Percentiles rank a stretch among this genome's conserved stretches.
phyloP scores from a whole-genome alignment of 2,888 invertebrate species.

The Megamerina dolium region DNA sequence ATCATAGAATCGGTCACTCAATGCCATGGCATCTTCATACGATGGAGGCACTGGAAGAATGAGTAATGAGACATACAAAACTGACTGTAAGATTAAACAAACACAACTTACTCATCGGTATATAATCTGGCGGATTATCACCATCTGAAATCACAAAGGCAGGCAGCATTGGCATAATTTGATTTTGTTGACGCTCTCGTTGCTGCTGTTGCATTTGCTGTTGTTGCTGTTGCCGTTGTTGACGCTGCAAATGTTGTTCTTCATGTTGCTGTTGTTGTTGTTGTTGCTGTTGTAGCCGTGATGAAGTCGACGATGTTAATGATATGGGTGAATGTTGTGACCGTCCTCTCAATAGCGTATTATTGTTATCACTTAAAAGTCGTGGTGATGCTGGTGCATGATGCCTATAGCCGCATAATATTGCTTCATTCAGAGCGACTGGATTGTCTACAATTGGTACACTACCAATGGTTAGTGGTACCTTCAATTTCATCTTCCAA shows the following conservation, averaged over 20 bases:
- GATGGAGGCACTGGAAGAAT: slow-evolving; percentile 42
- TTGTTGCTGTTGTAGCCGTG: slow-evolving; percentile 15
- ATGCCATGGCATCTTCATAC: slow-evolving; percentile 47
- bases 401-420: slow-evolving; percentile 19
- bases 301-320: not conserved
- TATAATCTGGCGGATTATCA: slow-evolving; percentile 47
- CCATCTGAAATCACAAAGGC: slow-evolving; percentile 35
- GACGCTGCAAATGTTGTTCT: not conserved
- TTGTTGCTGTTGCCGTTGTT: slow-evolving; percentile 12
- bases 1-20: slow-evolving; percentile 46
- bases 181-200: slow-evolving; percentile 11
- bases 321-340: slow-evolving; percentile 1
- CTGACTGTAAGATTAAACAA: not conserved
- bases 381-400: slow-evolving; percentile 1
- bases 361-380: slow-evolving; percentile 14
- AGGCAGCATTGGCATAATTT: slow-evolving; percentile 31
- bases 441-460: slow-evolving; percentile 55
- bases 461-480: slow-evolving; percentile 63
- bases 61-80: slow-evolving; percentile 3
- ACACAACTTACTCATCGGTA: slow-evolving; percentile 38
- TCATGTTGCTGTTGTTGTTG: slow-evolving; percentile 24
- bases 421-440: slow-evolving; percentile 23
- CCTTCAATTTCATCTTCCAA: slow-evolving; percentile 59
- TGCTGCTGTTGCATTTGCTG: slow-evolving; percentile 2
- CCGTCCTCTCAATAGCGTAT: slow-evolving; percentile 10